Conservation (phyloP, 2,888 invertebrate genomes). For the Bugula neritina region DNA sequence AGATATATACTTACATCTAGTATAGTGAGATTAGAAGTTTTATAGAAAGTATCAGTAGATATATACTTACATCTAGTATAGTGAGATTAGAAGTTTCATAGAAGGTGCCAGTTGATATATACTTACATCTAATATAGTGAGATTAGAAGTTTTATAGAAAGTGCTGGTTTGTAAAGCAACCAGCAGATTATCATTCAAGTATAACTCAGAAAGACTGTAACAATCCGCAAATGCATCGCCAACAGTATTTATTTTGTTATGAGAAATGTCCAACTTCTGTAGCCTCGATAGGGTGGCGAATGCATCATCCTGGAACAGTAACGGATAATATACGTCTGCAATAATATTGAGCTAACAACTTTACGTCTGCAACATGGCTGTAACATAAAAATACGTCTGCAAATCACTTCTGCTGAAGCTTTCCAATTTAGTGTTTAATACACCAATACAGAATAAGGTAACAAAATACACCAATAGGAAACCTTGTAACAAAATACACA, state of each 20-base stretch:
- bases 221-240: neutral
- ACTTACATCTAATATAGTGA: neutral
- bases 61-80: neutral
- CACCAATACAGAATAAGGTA: too few relatives aligned
- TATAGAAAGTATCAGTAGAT: too few relatives aligned
- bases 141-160: neutral
- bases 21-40: too few relatives aligned
- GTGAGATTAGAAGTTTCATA: neutral
- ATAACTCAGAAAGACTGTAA: neutral
- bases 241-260: neutral
- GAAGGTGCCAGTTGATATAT: neutral
- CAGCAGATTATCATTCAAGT: neutral
- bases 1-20: too few relatives aligned
- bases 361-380: too few relatives aligned
- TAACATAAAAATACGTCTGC: too few relatives aligned
- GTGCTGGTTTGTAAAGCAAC: neutral
- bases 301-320: neutral
- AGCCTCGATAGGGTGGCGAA: neutral
- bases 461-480: too few relatives aligned
- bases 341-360: too few relatives aligned
- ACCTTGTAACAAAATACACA: too few relatives aligned
- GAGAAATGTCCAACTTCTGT: neutral
- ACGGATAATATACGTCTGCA: too few relatives aligned
- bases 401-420: too few relatives aligned
- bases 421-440: too few relatives aligned